A percentile compares a stretch with the other conserved stretches of the same genome.
Conservation (phyloP, 2,888 invertebrate species). For the Cabera pusaria region DNA sequence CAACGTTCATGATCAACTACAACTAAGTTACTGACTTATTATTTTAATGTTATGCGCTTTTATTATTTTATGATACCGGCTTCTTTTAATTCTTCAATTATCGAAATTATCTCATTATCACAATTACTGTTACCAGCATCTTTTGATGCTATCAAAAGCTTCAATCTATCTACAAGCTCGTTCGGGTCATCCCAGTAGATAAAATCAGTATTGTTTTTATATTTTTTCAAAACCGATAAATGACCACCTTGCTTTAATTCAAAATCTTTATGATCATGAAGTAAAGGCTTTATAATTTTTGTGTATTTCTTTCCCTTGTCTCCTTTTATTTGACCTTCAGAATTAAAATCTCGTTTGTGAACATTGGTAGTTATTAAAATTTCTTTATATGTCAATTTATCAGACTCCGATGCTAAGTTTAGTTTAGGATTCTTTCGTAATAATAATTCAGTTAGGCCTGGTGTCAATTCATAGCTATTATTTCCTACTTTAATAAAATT, state of each 20-base stretch:
- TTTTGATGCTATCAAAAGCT: slow-evolving; percentile 28
- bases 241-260: neutral
- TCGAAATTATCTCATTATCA: slow-evolving; percentile 16
- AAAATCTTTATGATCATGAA: neutral
- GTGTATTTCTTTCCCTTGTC: slow-evolving; percentile 2
- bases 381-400: slow-evolving; percentile 3
- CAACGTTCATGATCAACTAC: slow-evolving; percentile 2
- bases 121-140: slow-evolving; percentile 31
- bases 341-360: slow-evolving; percentile 1
- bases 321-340: slow-evolving; percentile 1
- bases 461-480: neutral
- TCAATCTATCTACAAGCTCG: slow-evolving; percentile 31
- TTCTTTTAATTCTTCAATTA: slow-evolving; percentile 7
- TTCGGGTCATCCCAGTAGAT: slow-evolving; percentile 36
- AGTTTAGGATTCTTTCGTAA: neutral
- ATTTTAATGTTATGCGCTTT: neutral
- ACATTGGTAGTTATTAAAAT: neutral
- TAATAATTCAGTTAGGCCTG: slow-evolving; percentile 1
- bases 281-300: no score
- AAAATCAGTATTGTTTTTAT: slow-evolving; percentile 21
- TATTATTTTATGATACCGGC: slow-evolving; percentile 2
- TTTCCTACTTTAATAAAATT: neutral
- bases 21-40: neutral
- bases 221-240: neutral
- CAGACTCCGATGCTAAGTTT: neutral